A percentile compares a stretch with the other conserved stretches of the same genome.
Conservation (phyloP, 2,797 vertebrate species). For the Loris lydekkerianus region DNA sequence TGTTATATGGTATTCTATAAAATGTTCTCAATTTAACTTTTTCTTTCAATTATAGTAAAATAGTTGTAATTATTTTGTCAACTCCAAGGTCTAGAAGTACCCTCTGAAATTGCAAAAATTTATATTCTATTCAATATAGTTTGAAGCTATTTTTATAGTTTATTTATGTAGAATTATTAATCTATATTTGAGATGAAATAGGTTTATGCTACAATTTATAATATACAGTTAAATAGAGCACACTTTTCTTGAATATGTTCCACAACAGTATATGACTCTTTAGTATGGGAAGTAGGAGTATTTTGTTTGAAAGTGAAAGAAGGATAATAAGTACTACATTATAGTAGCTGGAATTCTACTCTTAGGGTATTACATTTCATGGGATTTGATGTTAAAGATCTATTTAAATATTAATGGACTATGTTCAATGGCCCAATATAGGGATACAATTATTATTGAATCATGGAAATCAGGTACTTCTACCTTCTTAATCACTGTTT, state of each 20-base stretch:
- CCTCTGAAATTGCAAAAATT: not conserved
- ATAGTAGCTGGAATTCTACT: not conserved
- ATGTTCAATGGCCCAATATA: too few species aligned
- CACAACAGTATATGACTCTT: not conserved
- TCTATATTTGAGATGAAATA: constrained; percentile 19
- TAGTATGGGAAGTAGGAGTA: not conserved
- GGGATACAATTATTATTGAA: not conserved
- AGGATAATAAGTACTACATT: not conserved
- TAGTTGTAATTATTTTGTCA: constrained; percentile 6
- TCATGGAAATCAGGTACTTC: not conserved
- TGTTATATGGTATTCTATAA: not conserved
- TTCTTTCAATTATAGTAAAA: not conserved
- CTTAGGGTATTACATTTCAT: not conserved
- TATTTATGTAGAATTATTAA: not conserved
- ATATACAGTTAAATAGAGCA: not conserved
- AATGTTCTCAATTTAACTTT: not conserved
- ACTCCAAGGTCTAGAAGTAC: not conserved
- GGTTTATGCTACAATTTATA: not conserved
- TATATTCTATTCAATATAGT: not conserved
- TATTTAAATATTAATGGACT: not conserved
- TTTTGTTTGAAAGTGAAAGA: not conserved
- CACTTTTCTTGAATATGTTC: not conserved
- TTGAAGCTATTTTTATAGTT: not conserved
- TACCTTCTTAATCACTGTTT: not conserved
- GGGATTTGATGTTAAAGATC: not conserved